phyloP scores from a whole-genome alignment of 2,888 invertebrate species.

The Hipparchia sbordonii region DNA sequence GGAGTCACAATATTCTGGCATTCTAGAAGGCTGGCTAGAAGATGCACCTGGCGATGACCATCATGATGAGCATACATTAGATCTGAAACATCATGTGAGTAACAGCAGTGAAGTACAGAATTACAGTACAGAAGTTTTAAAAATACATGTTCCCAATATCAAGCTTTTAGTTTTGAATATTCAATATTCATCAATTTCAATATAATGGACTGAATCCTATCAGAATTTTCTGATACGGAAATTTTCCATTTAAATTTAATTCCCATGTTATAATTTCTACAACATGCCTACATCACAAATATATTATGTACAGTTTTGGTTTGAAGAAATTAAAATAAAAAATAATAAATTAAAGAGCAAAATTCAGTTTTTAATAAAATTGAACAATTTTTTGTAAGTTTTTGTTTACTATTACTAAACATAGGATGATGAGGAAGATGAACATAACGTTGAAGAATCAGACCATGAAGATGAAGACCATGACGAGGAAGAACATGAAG shows the following conservation, averaged over 20 bases:
- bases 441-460: conserved; percentile 57
- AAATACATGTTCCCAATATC: not conserved
- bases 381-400: not conserved
- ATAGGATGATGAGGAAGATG: conserved; percentile 26
- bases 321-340: not conserved
- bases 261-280: too few relatives aligned
- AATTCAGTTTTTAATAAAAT: not conserved
- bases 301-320: not conserved
- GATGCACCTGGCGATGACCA: conserved; percentile 80
- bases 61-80: conserved; percentile 79
- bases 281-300: not conserved
- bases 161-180: too few relatives aligned
- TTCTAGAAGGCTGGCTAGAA: conserved; percentile 91
- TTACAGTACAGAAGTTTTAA: too few relatives aligned
- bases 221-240: too few relatives aligned
- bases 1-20: conserved; percentile 88
- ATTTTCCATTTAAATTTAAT: too few relatives aligned
- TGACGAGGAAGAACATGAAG: conserved; percentile 44
- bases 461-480: conserved; percentile 50
- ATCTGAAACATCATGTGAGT: conserved; percentile 77
- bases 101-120: not conserved
- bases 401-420: not conserved
- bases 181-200: too few relatives aligned
- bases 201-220: too few relatives aligned
- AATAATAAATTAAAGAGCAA: not conserved